A percentile compares a stretch with the other conserved stretches of the same genome.
Conservation (phyloP, 2,113 vertebrate species). For the Hippolais icterina region DNA sequence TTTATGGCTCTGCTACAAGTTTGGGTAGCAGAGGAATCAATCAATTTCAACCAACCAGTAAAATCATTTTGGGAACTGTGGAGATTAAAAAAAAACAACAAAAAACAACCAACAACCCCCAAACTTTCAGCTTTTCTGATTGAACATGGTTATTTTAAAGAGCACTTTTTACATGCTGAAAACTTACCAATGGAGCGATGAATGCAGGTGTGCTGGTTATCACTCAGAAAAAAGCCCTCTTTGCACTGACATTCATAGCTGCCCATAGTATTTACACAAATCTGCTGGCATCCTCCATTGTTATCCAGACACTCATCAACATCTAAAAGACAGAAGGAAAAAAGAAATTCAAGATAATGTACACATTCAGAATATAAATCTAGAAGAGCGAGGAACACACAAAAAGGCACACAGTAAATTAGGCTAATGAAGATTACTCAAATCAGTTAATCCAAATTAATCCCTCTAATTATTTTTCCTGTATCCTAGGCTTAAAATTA, state of each 20-base stretch:
- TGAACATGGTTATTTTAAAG: neutral
- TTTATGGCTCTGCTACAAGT: neutral
- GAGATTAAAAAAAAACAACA: neutral
- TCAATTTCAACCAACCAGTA: neutral
- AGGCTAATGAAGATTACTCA: neutral
- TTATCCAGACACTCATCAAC: slow-evolving; percentile 95
- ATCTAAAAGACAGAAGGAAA: slow-evolving; percentile 73
- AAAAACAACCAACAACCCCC: neutral
- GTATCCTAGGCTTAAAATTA: neutral
- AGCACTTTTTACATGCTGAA: neutral
- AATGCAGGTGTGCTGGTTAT: slow-evolving; percentile 98
- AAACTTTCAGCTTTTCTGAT: neutral
- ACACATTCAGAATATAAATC: neutral
- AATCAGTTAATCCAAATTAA: neutral
- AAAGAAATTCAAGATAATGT: neutral
- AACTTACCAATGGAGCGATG: slow-evolving; percentile 94
- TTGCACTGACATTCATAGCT: slow-evolving; percentile 97
- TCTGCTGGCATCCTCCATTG: slow-evolving; percentile 96
- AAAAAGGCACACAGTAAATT: neutral
- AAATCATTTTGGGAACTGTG: neutral
- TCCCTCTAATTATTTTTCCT: neutral
- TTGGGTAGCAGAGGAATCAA: neutral
- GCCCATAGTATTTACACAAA: slow-evolving; percentile 96
- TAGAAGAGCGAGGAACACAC: neutral
- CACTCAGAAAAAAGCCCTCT: slow-evolving; percentile 93